Evolutionary conservation across 35 echinoderm and acorn worm species (phyloP).

Genomic region (Hemicentrotus pulcherrimus): DNA sequence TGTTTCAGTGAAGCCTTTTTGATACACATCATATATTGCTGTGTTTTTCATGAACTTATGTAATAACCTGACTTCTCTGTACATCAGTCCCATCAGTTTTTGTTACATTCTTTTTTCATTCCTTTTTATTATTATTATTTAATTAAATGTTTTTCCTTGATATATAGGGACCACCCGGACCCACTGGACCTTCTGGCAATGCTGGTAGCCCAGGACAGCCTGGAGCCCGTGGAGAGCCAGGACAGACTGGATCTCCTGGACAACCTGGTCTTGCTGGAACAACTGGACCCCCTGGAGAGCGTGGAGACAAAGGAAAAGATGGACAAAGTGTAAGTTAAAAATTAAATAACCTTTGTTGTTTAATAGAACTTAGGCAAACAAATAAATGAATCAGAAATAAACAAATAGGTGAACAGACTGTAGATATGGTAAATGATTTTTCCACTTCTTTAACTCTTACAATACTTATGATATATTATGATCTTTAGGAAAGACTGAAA

Average conservation of each 20-base stretch:
- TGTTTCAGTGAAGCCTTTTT: too few species aligned
- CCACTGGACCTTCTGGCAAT: slow-evolving; percentile 61
- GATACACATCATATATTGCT: too few species aligned
- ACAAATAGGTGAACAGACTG: too few species aligned
- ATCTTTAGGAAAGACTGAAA: too few species aligned
- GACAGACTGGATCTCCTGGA: slow-evolving; percentile 66
- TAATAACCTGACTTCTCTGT: not conserved
- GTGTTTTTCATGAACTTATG: not conserved
- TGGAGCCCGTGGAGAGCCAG: slow-evolving; percentile 71
- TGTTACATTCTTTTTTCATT: not conserved
- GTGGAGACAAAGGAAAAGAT: slow-evolving; percentile 60
- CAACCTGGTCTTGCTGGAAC: slow-evolving; percentile 53
- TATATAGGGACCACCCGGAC: slow-evolving; percentile 65
- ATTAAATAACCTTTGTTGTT: too few species aligned
- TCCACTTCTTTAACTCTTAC: too few species aligned
- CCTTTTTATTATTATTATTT: not conserved
- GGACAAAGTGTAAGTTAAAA: slow-evolving; percentile 49
- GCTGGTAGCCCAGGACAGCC: slow-evolving; percentile 72
- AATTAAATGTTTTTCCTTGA: not conserved
- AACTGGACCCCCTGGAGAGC: slow-evolving; percentile 64
- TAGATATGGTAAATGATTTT: too few species aligned
- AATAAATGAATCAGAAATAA: too few species aligned
- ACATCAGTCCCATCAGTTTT: too few species aligned
- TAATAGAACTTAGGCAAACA: too few species aligned
- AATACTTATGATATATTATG: too few species aligned